These are phyloP conservation scores for Drosophila kohkoa DNA, from an alignment of 1,140 invertebrate species.

Conservation along the genomic window DNA sequence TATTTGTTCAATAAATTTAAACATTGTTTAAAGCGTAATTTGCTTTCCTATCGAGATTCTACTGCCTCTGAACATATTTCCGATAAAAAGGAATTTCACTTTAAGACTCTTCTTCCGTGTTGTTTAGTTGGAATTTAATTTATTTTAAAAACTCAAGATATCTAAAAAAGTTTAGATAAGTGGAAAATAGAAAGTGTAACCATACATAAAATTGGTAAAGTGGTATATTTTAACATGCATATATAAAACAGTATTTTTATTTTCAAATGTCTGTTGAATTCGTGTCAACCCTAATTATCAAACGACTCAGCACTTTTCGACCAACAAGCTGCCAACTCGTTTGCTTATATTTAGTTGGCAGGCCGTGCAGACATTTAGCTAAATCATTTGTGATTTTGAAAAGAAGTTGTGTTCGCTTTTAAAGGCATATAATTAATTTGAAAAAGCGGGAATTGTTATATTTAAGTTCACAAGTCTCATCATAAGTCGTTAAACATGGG, in stretches of 20 bases:
- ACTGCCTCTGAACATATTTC: no score
- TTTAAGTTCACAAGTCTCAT: conserved; percentile 68
- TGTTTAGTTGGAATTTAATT: no score
- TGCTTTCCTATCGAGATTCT: no score
- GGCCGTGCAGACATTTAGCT: conserved; percentile 51
- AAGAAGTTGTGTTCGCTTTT: conserved; percentile 51
- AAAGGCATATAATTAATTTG: conserved; percentile 32
- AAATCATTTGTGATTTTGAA: conserved; percentile 65
- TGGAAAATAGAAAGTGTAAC: no score
- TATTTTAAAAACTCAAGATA: no score
- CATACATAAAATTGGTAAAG: no score
- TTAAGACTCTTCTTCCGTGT: no score
- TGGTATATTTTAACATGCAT: no score
- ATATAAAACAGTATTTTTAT: background rate
- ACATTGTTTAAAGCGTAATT: no score
- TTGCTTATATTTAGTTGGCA: conserved; percentile 37
- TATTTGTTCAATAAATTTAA: no score
- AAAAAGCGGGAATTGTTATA: conserved; percentile 53
- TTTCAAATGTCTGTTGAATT: background rate
- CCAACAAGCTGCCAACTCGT: conserved; percentile 41
- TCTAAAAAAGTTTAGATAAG: no score
- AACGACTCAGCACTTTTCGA: conserved; percentile 61
- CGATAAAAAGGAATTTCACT: no score
- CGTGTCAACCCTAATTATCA: conserved; percentile 49
- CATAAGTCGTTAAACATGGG: conserved; percentile 65